These are phyloP conservation scores for Ctenicera cuprea DNA, from an alignment of 2,888 invertebrate genomes.

Conservation along the genomic window DNA sequence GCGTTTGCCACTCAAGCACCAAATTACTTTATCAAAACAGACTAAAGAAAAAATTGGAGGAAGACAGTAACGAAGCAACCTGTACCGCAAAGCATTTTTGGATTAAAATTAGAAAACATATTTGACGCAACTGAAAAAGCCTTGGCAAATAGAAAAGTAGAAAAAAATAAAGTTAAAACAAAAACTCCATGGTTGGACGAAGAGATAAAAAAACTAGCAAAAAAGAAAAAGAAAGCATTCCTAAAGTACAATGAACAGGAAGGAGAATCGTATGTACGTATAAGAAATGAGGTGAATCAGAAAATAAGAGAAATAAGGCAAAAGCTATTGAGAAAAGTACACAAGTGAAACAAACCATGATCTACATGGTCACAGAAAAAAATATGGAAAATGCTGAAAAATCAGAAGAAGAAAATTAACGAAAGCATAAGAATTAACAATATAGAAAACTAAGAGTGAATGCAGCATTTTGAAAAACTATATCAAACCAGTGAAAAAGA, in stretches of 20 bases:
- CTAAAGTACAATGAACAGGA: slow-evolving; percentile 19
- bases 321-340: slow-evolving; percentile 15
- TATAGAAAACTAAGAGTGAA: too few species aligned
- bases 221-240: slow-evolving; percentile 9
- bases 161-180: background rate
- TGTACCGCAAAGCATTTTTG: too few species aligned
- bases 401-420: slow-evolving; percentile 8
- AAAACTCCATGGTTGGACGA: slow-evolving; percentile 22
- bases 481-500: background rate
- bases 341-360: slow-evolving; percentile 1
- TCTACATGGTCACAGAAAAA: slow-evolving; percentile 13
- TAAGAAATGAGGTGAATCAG: too few species aligned
- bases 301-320: slow-evolving; percentile 12
- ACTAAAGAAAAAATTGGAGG: too few species aligned
- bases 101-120: too few species aligned
- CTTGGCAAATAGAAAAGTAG: slow-evolving; percentile 16
- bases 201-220: slow-evolving; percentile 10
- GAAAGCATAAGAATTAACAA: too few species aligned
- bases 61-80: too few species aligned
- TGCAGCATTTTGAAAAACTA: background rate
- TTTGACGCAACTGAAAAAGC: slow-evolving; percentile 1
- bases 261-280: too few species aligned
- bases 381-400: too few species aligned
- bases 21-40: too few species aligned
- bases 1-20: too few species aligned